A percentile compares a stretch with the other conserved stretches of the same genome.
phyloP scores from a whole-genome alignment of 2,113 vertebrate species.

The Coryphaenoides rupestris region DNA sequence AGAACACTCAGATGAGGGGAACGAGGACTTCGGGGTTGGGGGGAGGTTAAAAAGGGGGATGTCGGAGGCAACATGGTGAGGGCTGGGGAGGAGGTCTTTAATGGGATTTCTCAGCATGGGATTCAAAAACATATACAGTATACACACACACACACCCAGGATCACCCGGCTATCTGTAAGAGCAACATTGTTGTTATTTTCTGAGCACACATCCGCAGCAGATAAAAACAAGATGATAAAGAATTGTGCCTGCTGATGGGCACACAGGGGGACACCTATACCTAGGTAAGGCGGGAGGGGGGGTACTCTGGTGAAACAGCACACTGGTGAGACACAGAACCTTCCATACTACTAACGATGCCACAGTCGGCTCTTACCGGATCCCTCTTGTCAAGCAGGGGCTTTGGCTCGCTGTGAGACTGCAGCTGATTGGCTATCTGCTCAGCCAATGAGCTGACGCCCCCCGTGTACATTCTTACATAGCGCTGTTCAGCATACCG shows the following conservation, averaged over 20 bases:
- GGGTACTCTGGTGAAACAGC: background rate
- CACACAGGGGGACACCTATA: too few species aligned
- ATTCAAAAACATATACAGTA: background rate
- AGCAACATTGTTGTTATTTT: too few species aligned
- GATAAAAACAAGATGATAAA: too few species aligned
- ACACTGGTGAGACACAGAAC: conserved; percentile 7
- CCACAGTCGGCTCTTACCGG: conserved; percentile 80
- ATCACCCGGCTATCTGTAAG: too few species aligned
- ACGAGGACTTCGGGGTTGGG: too few species aligned
- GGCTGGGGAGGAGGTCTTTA: background rate
- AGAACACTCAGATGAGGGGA: too few species aligned
- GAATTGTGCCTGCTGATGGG: too few species aligned
- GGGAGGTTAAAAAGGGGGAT: too few species aligned
- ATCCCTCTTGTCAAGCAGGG: conserved; percentile 88
- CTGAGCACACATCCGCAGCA: background rate
- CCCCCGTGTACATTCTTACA: conserved; percentile 96
- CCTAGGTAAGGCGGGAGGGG: too few species aligned
- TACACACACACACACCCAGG: too few species aligned
- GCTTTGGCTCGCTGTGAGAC: conserved; percentile 84
- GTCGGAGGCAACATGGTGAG: background rate
- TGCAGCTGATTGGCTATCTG: conserved; percentile 97
- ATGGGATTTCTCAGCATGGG: background rate
- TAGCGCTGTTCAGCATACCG: conserved; percentile 78
- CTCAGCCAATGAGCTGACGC: conserved; percentile 93
- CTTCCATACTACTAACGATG: conserved; percentile 23